Evolutionary conservation across 2,797 vertebrate genomes (phyloP).

Genomic region (Vultur gryphus): DNA sequence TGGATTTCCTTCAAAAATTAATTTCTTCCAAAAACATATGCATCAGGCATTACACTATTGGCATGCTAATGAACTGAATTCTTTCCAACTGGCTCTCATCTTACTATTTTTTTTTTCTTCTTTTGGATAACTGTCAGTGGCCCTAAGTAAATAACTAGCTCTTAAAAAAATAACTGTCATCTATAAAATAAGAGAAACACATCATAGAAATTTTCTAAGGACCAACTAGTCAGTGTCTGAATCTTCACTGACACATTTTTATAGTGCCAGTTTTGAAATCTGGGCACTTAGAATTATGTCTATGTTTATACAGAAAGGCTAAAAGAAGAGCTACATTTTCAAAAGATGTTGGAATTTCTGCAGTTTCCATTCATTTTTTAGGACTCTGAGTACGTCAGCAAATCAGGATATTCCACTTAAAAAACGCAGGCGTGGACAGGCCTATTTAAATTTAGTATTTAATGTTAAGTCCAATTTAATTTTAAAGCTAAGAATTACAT

Average conservation of each 20-base stretch:
- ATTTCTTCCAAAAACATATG: not conserved
- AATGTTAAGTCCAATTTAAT: not conserved
- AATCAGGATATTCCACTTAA: not conserved
- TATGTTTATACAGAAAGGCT: not conserved
- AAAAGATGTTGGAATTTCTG: not conserved
- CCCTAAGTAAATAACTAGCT: not conserved
- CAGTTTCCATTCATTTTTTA: not conserved
- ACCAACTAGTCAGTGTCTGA: not conserved
- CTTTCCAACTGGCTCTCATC: not conserved
- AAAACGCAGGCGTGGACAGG: not conserved
- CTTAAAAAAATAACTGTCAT: not conserved
- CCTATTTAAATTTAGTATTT: not conserved
- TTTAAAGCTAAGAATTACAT: not conserved
- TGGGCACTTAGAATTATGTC: not conserved
- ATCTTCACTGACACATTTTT: not conserved
- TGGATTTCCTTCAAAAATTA: not conserved
- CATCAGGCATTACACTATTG: not conserved
- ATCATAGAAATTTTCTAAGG: not conserved
- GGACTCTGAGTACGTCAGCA: not conserved
- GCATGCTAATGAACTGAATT: not conserved
- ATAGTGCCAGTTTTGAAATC: not conserved
- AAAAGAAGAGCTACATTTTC: not conserved
- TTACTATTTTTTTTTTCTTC: not conserved
- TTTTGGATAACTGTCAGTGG: not conserved
- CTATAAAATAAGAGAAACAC: not conserved